Base-by-base conservation (phyloP, 2,888 invertebrate species). In the Philaethria dido region DNA sequence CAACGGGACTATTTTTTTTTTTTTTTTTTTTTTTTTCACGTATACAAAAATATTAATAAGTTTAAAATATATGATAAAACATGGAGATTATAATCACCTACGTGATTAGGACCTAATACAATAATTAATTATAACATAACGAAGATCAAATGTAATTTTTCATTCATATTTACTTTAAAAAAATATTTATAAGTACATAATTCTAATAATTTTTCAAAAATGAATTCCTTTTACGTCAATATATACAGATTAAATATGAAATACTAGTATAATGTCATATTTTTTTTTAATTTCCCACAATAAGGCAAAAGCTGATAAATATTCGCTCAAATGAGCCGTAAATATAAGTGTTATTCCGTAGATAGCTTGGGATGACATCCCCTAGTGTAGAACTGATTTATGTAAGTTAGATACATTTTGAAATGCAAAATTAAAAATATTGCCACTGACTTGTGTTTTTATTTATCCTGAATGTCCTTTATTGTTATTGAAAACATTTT, bases 381-480 rank as follows among this genome's bases (percentile, higher is more conserved):
- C 81, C 69, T 86, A 87, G 85, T 73, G 83, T 86, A 87, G 83
- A 77, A 81, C 76, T 75, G 78, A 87, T 81, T 82, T 80, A 84
- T 66, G 63, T 82, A 87, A 85, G 82, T 85, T 74, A 83, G 83
- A 79, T 81, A 84, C 81, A 80, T 83, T 83, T 81, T 78, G 77
- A 85, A 83, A 86, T 77, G 87, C 86, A 85, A 85, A 78, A 86
- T 84, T 69, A 71, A 86, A 88, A 90, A 82, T 77, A 85, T 84
- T 87, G 85, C 87, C 82, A 83, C 79, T 75, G 73, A 73, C 61
- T 48, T 69, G 48, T 72, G 65, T 67, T 71, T 73, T 74, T 69
- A 74, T 75, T 69, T 64, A 69, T 62, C 61, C 13, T 57, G 25
- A 3, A 6, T 25, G 25, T 39, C 18, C 9, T 13, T 16, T 4